Conservation (phyloP, 2,113 vertebrate genomes). For the Elachura formosa region DNA sequence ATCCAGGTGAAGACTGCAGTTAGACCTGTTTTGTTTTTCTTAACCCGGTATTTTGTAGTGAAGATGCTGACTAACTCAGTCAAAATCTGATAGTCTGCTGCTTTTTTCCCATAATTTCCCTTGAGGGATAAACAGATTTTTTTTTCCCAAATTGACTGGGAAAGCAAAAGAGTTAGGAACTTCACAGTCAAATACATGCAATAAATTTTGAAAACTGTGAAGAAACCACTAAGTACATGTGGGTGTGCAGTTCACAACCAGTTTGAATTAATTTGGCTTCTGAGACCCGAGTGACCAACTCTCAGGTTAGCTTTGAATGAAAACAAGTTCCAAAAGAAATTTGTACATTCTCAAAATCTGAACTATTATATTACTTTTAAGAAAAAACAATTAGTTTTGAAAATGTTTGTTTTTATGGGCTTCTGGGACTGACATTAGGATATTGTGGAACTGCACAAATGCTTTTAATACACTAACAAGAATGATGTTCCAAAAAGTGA, state of each 20-base stretch:
- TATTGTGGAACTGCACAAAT: background rate
- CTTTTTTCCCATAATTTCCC: constrained; percentile 29
- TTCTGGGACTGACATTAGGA: background rate
- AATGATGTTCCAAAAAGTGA: background rate
- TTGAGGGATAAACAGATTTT: constrained; percentile 49
- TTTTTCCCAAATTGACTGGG: constrained; percentile 39
- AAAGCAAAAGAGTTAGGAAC: background rate
- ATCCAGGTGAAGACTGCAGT: background rate
- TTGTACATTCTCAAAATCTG: background rate
- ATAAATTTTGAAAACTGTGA: background rate
- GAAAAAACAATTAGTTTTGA: background rate
- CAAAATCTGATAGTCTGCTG: constrained; percentile 18
- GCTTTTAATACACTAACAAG: background rate
- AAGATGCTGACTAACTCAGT: constrained; percentile 10
- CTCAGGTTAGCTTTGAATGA: background rate
- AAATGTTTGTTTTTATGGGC: background rate
- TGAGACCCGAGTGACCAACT: background rate
- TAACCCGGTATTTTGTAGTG: background rate
- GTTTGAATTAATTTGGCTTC: background rate
- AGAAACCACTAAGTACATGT: background rate
- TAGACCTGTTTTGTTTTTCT: background rate
- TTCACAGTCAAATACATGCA: background rate
- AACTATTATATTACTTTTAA: background rate
- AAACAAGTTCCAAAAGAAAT: background rate
- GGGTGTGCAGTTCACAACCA: background rate